Conservation (phyloP, 2,797 vertebrate species). For the Loris lydekkerianus region DNA sequence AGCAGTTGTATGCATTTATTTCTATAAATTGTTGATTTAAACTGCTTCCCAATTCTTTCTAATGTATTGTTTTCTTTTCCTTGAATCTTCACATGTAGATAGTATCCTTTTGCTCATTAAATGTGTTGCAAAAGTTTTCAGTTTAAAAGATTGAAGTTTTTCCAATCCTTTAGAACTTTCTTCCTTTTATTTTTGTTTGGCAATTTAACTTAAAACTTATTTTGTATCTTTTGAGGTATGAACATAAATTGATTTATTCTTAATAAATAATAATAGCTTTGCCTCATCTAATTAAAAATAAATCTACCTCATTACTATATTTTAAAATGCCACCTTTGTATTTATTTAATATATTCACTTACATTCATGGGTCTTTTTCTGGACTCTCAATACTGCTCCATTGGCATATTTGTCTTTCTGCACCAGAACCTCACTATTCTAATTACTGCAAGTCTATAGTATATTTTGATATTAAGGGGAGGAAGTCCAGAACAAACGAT, state of each 20-base stretch:
- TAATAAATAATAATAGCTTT: slow-evolving; percentile 41
- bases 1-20: slow-evolving; percentile 3
- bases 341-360: not conserved
- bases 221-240: slow-evolving; percentile 48
- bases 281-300: slow-evolving; percentile 48
- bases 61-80: slow-evolving; percentile 52
- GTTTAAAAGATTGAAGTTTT: not conserved
- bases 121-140: not conserved
- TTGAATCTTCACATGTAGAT: not conserved
- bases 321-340: slow-evolving; percentile 45
- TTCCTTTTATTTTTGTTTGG: slow-evolving; percentile 56
- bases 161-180: slow-evolving; percentile 48
- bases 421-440: slow-evolving; percentile 2
- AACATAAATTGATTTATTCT: slow-evolving; percentile 42
- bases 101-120: not conserved
- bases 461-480: slow-evolving; percentile 69
- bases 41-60: slow-evolving; percentile 15
- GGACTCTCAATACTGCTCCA: not conserved
- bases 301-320: slow-evolving; percentile 15
- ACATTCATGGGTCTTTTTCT: not conserved
- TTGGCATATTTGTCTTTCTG: slow-evolving; percentile 31
- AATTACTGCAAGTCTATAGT: slow-evolving; percentile 47
- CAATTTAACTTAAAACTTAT: slow-evolving; percentile 56
- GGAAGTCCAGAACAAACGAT: slow-evolving; percentile 50
- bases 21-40: not conserved